Evolutionary conservation across 2,113 vertebrate genomes (phyloP).

Genomic region (Sterna hirundo): DNA sequence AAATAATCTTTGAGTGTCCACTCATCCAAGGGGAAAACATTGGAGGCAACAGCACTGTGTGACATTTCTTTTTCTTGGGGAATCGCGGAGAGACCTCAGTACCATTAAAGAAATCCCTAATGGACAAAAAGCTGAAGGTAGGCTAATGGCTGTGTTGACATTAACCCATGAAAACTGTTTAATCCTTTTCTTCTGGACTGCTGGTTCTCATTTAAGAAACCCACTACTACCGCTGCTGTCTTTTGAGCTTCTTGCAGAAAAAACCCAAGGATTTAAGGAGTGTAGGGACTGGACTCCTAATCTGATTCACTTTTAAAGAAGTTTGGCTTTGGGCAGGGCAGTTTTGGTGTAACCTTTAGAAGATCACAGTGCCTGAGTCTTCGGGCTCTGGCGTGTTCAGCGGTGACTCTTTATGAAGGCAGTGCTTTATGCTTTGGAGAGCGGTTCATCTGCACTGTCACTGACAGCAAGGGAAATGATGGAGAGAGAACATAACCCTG

Average conservation of each 20-base stretch:
- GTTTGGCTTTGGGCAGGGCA: neutral
- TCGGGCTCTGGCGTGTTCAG: neutral
- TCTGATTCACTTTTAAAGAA: neutral
- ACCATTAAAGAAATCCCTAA: neutral
- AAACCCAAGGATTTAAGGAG: neutral
- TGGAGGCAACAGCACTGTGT: neutral
- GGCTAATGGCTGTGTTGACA: neutral
- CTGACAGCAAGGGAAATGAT: neutral
- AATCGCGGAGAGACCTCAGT: neutral
- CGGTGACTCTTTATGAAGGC: neutral
- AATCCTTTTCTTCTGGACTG: neutral
- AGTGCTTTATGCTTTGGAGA: neutral
- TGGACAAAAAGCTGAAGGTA: neutral
- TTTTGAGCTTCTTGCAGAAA: neutral
- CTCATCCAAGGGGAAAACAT: neutral
- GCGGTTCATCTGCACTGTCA: neutral
- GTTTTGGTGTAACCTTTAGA: neutral
- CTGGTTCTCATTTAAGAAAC: neutral
- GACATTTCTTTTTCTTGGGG: neutral
- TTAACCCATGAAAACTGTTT: neutral
- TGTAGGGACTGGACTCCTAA: neutral
- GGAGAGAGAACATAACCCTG: neutral
- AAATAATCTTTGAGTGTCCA: neutral
- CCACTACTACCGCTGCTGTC: neutral
- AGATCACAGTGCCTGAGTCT: neutral